Evolutionary conservation across 2,113 vertebrate species (phyloP).

Genomic region (Epinephelus moara): DNA sequence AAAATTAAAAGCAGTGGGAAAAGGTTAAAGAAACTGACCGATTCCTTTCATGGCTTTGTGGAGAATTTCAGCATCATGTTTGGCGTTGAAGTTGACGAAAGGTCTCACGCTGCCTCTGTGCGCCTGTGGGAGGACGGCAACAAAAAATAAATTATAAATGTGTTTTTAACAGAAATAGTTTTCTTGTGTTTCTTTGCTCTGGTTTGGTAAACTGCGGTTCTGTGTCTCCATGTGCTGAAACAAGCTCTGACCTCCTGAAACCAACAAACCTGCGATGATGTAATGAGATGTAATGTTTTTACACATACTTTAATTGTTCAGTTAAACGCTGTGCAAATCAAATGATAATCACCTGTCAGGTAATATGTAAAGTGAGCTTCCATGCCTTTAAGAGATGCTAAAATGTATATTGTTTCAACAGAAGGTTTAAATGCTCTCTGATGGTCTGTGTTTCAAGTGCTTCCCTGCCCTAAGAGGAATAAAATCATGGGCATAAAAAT

Average conservation of each 20-base stretch:
- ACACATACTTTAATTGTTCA: not conserved
- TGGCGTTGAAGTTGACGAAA: constrained; percentile 90
- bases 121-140: constrained; percentile 71
- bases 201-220: not conserved
- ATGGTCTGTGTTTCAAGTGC: not conserved
- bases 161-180: not conserved
- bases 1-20: not conserved
- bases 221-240: not conserved
- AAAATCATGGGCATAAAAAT: constrained; percentile 1
- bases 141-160: not conserved
- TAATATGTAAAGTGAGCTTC: not conserved
- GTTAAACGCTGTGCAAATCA: not conserved
- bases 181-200: not conserved
- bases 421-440: not conserved
- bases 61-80: constrained; percentile 92
- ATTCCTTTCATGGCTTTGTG: constrained; percentile 97
- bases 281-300: not conserved
- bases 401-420: not conserved
- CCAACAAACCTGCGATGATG: not conserved
- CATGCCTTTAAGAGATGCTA: not conserved
- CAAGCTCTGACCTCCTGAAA: not conserved
- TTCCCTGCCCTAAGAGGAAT: not conserved
- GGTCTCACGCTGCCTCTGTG: constrained; percentile 89
- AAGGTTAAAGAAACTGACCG: constrained; percentile 80
- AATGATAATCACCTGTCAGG: not conserved